Conservation (phyloP, 2,888 invertebrate species). For the Leptinotarsa juncta region DNA sequence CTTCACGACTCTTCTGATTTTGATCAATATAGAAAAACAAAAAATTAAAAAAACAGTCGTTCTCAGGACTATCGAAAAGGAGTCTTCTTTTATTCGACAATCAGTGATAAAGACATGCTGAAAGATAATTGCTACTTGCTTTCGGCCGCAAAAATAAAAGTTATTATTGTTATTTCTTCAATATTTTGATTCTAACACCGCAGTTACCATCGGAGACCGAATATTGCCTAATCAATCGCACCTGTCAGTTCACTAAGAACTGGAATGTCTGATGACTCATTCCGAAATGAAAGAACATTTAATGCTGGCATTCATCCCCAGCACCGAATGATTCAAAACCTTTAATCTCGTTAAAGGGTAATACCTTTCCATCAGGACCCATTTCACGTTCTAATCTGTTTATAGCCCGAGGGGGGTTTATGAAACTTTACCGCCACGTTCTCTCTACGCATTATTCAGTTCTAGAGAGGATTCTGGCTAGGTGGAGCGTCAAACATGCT, state of each 20-base stretch:
- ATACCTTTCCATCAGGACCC: slow-evolving; percentile 63
- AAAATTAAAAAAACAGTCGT: no score
- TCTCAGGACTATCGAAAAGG: no score
- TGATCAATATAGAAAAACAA: no score
- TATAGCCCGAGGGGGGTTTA: slow-evolving; percentile 60
- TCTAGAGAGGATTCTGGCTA: slow-evolving; percentile 54
- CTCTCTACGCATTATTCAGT: slow-evolving; percentile 53
- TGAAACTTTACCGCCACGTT: slow-evolving; percentile 51
- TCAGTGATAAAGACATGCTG: no score
- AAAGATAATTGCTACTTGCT: no score
- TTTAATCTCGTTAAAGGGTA: slow-evolving; percentile 63
- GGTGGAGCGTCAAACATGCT: slow-evolving; percentile 56
- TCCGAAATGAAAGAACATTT: slow-evolving; percentile 13
- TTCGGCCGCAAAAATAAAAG: no score
- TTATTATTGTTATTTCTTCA: no score
- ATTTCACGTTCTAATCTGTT: slow-evolving; percentile 65
- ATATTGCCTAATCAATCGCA: neutral
- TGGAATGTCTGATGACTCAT: neutral
- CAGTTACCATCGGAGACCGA: no score
- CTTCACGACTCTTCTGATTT: no score
- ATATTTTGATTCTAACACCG: no score
- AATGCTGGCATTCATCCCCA: slow-evolving; percentile 21
- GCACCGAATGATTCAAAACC: slow-evolving; percentile 54
- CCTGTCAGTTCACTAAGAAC: slow-evolving; percentile 13
- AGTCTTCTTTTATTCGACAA: no score